Evolutionary conservation across 1,140 invertebrate species (phyloP).

Genomic region (Vanessa atalanta): DNA sequence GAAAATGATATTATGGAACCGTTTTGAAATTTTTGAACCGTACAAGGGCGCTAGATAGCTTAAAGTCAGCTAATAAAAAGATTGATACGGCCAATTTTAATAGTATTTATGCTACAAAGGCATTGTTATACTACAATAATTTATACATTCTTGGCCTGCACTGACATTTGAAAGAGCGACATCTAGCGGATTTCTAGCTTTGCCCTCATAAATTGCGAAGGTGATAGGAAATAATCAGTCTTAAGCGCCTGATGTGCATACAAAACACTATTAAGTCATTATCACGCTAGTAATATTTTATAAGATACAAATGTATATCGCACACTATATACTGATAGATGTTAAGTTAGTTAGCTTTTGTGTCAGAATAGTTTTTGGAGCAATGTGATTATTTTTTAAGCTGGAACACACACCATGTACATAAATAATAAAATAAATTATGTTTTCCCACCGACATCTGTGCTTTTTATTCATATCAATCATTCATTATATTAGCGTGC

Average conservation of each 20-base stretch:
- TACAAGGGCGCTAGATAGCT: background rate
- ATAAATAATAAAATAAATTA: constrained; percentile 71
- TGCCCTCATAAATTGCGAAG: constrained; percentile 19
- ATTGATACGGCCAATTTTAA: background rate
- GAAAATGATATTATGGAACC: constrained; percentile 55
- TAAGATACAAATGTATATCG: constrained; percentile 59
- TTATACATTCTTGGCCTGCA: background rate
- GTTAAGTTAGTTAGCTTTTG: constrained; percentile 61
- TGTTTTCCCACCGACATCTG: constrained; percentile 67
- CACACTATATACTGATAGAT: constrained; percentile 60
- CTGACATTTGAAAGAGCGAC: background rate
- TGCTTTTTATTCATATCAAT: constrained; percentile 22
- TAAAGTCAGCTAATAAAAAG: background rate
- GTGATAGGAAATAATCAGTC: constrained; percentile 16
- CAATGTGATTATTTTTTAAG: constrained; percentile 68
- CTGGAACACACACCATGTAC: constrained; percentile 68
- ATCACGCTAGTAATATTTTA: constrained; percentile 55
- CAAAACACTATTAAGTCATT: constrained; percentile 33
- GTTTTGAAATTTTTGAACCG: constrained; percentile 8
- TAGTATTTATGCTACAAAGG: background rate
- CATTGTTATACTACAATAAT: background rate
- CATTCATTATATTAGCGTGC: no score
- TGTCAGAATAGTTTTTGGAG: constrained; percentile 59
- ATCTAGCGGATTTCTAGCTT: constrained; percentile 10
- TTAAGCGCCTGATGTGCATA: constrained; percentile 27